Percentiles rank a stretch among this genome's conserved stretches.
phyloP scores from a whole-genome alignment of 2,113 vertebrate species.

The Plecturocebus donacophilus region DNA sequence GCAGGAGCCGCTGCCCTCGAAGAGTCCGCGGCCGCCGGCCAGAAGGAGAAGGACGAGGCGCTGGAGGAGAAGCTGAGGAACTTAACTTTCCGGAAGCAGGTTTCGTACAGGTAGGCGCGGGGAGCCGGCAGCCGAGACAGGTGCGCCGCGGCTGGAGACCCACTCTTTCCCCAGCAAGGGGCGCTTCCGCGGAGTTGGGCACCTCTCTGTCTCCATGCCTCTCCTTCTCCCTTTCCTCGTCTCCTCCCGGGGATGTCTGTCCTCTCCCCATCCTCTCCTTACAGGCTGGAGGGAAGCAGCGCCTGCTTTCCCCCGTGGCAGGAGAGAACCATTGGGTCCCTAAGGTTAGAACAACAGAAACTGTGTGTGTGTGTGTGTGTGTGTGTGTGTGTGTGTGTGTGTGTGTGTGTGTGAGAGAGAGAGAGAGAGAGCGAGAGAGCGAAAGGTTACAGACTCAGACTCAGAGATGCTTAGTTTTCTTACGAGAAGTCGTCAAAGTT shows the following conservation, averaged over 20 bases:
- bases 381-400: background rate
- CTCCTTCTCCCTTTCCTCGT: background rate
- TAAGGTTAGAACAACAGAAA: background rate
- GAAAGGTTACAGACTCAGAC: background rate
- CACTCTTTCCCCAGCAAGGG: background rate
- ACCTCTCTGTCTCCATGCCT: background rate
- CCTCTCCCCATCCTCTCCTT: background rate
- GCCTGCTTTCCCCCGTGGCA: background rate
- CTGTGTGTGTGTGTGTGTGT: background rate
- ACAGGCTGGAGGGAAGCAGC: background rate
- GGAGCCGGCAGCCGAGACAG: background rate
- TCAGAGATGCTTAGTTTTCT: background rate
- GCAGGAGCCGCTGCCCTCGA: constrained; percentile 76
- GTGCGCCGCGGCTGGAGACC: constrained; percentile 3
- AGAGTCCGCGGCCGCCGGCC: constrained; percentile 77
- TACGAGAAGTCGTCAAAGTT: constrained; percentile 61
- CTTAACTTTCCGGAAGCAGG: constrained; percentile 93
- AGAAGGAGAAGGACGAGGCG: constrained; percentile 86
- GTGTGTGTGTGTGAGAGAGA: background rate
- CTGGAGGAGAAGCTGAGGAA: constrained; percentile 91
- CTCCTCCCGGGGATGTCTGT: background rate
- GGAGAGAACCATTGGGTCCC: background rate
- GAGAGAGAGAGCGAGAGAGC: background rate
- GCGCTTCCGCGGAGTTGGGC: background rate
- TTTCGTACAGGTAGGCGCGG: constrained; percentile 91